phyloP scores from a whole-genome alignment of 2,888 invertebrate genomes.

The Podotricha telesiphe region DNA sequence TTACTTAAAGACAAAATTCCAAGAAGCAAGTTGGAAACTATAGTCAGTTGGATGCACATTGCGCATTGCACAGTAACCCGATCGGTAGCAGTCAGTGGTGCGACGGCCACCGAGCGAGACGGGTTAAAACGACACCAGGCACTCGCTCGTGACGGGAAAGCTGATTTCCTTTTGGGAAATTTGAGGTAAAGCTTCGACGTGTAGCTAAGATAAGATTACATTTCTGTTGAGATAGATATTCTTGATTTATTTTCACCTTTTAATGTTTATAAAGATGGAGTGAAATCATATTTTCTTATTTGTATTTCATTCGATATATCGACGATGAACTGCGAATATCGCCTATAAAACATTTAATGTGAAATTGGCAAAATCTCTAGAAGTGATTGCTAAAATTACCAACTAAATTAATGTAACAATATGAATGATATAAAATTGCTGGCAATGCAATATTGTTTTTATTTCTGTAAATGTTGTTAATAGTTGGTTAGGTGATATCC shows the following conservation, averaged over 20 bases:
- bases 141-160: constrained; percentile 57
- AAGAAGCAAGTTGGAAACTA: constrained; percentile 27
- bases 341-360: too few species aligned
- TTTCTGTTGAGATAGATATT: constrained; percentile 1
- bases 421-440: too few species aligned
- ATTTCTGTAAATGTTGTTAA: too few species aligned
- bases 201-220: constrained; percentile 33
- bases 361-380: too few species aligned
- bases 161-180: constrained; percentile 64
- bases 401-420: too few species aligned
- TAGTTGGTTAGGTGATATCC: too few species aligned
- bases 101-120: constrained; percentile 61
- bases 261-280: neutral
- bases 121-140: constrained; percentile 62
- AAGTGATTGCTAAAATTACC: too few species aligned
- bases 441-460: too few species aligned
- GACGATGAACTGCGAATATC: too few species aligned
- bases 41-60: constrained; percentile 40
- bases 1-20: constrained; percentile 14
- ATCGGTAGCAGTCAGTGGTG: constrained; percentile 54
- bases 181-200: constrained; percentile 40
- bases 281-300: too few species aligned
- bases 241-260: neutral
- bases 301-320: too few species aligned
- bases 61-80: constrained; percentile 54